These are phyloP conservation scores for Silurus asotus DNA, from an alignment of 2,113 vertebrate genomes.

Conservation along the genomic window DNA sequence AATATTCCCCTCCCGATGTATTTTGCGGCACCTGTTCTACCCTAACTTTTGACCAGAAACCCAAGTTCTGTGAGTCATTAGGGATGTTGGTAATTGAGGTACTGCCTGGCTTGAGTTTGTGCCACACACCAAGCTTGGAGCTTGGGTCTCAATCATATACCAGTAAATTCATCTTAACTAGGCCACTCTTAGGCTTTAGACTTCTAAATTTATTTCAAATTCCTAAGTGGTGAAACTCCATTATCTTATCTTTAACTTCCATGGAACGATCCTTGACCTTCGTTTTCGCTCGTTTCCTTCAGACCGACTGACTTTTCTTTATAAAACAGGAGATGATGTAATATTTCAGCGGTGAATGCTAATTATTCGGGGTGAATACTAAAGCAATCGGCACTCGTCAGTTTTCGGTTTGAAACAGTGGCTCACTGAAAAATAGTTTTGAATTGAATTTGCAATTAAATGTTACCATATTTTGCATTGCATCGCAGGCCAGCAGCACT, in stretches of 20 bases:
- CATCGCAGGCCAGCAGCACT: constrained; percentile 55
- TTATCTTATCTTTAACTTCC: not conserved
- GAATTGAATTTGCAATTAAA: too few relatives aligned
- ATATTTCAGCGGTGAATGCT: not conserved
- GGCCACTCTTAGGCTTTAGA: not conserved
- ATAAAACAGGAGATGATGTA: not conserved
- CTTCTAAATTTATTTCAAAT: not conserved
- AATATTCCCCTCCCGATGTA: not conserved
- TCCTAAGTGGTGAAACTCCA: not conserved
- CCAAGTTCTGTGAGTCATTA: not conserved
- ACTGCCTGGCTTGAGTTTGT: not conserved
- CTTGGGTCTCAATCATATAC: not conserved
- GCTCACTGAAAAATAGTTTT: too few relatives aligned
- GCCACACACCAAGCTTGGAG: not conserved
- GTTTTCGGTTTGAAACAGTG: too few relatives aligned
- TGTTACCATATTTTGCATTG: not conserved
- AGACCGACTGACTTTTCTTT: not conserved
- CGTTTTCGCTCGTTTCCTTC: not conserved
- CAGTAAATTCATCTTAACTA: not conserved
- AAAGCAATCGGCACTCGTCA: too few relatives aligned
- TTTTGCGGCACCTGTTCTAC: not conserved
- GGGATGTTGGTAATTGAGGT: not conserved
- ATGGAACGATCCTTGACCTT: not conserved
- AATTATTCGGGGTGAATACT: not conserved
- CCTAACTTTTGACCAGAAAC: not conserved